Evolutionary conservation across 2,888 invertebrate genomes (phyloP), one percentile per base, ranked within the genome.

Genomic region (Drosophila infuscata): DNA sequence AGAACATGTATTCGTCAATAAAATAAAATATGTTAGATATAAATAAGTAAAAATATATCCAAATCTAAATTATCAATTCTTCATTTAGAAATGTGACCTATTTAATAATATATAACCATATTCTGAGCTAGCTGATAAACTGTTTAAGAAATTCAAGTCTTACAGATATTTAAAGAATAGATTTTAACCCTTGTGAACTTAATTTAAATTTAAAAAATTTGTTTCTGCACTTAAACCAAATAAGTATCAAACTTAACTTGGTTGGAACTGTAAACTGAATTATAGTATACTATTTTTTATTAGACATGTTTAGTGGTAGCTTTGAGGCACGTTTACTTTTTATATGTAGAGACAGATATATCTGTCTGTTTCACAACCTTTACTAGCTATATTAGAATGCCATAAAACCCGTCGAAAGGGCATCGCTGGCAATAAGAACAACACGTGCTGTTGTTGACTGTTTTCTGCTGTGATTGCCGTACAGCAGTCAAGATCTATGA

Each of bases 391-490:
- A 68, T 78, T 71, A 29, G 36, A 36, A 41, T 46, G 67, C 48
- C 57, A 74, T 70, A 48, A 69, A 70, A 52, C 61, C 17, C 63
- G 17, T 20, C 38, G 72, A 69, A 72, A 79, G 78, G 63, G 78
- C 76, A 79, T 79, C 59, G 35, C 64, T 75, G 58, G 73, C 74
- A 63, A 68, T 76, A 76, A 75, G 41, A 52, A 79, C 65, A 76
- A 70, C 79, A 79, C 68, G 79, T 76, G 77, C 68, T 70, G 67
- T 68, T 88, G 83, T 87, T 85, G 83, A 88, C 81, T 85, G 73
- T 77, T 85, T 77, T 80, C 67, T 75, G 79, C 89, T 62, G 79
- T 88, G 86, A 86, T 86, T 88, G 86, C 86, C 87, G 73, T 75
- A 80, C 66, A 74, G 73, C 64, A 83, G 75, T 60, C 74, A 71